Conservation (phyloP, 2,113 vertebrate species). For the Notothenia rossii region DNA sequence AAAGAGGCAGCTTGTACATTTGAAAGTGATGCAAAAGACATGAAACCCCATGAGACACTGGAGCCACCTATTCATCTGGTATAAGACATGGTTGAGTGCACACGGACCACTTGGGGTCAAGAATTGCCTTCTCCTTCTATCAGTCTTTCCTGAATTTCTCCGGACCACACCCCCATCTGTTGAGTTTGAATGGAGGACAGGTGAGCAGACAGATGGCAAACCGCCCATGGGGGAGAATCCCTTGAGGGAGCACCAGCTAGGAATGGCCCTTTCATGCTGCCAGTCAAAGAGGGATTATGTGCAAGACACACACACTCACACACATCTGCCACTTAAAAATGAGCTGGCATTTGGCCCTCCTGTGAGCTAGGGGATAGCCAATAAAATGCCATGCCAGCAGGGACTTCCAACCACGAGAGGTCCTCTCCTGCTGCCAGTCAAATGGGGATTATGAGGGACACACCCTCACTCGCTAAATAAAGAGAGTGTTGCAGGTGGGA, state of each 20-base stretch:
- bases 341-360: slow-evolving; percentile 62
- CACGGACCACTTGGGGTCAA: slow-evolving; percentile 31
- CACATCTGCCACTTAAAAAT: slow-evolving; percentile 74
- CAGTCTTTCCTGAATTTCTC: slow-evolving; percentile 35
- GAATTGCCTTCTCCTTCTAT: slow-evolving; percentile 39
- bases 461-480: slow-evolving; percentile 76
- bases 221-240: slow-evolving; percentile 68
- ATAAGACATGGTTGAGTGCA: slow-evolving; percentile 39
- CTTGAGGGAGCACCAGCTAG: slow-evolving; percentile 59
- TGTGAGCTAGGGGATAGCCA: slow-evolving; percentile 62
- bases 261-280: slow-evolving; percentile 76
- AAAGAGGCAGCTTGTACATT: slow-evolving; percentile 27
- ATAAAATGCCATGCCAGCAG: slow-evolving; percentile 71
- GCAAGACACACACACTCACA: slow-evolving; percentile 35
- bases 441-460: slow-evolving; percentile 82
- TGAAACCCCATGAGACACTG: slow-evolving; percentile 25
- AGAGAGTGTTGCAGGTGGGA: slow-evolving; percentile 70
- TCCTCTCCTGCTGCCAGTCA: slow-evolving; percentile 83
- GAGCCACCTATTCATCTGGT: slow-evolving; percentile 52
- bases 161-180: slow-evolving; percentile 66
- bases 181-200: slow-evolving; percentile 60
- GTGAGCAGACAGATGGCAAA: slow-evolving; percentile 77
- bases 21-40: slow-evolving; percentile 23
- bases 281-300: slow-evolving; percentile 80
- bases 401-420: slow-evolving; percentile 76